Percentiles rank a stretch among this genome's conserved stretches.
Conservation (phyloP, 2,888 invertebrate species). For the Agrotis clavis region DNA sequence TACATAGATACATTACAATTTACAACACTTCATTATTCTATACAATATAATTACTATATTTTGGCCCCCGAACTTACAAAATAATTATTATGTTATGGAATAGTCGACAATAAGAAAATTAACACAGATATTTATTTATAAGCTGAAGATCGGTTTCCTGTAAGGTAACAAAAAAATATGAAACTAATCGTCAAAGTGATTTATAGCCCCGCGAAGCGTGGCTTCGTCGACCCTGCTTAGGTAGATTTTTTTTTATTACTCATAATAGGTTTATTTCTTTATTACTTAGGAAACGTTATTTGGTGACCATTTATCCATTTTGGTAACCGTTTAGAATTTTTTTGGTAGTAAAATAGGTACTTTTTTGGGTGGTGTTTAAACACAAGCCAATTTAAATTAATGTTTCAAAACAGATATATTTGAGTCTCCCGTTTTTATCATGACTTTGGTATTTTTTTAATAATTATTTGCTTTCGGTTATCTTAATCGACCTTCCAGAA, state of each 20-base stretch:
- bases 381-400: no score
- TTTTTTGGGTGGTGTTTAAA: no score
- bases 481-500: neutral
- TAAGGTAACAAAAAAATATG: neutral
- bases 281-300: no score
- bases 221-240: no score
- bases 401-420: no score
- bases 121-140: neutral
- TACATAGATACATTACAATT: conserved; percentile 13
- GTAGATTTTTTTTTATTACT: no score
- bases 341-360: no score
- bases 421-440: neutral
- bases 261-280: no score
- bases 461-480: neutral
- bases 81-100: neutral
- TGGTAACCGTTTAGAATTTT: no score
- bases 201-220: no score
- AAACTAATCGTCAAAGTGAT: no score
- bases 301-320: no score
- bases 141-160: neutral
- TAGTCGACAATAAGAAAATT: conserved; percentile 1
- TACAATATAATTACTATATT: conserved; percentile 21
- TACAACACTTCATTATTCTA: conserved; percentile 27
- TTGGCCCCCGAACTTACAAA: conserved; percentile 32
- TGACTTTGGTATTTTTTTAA: neutral